Evolutionary conservation across 2,113 vertebrate species (phyloP).

Genomic region (Ondatra zibethicus): DNA sequence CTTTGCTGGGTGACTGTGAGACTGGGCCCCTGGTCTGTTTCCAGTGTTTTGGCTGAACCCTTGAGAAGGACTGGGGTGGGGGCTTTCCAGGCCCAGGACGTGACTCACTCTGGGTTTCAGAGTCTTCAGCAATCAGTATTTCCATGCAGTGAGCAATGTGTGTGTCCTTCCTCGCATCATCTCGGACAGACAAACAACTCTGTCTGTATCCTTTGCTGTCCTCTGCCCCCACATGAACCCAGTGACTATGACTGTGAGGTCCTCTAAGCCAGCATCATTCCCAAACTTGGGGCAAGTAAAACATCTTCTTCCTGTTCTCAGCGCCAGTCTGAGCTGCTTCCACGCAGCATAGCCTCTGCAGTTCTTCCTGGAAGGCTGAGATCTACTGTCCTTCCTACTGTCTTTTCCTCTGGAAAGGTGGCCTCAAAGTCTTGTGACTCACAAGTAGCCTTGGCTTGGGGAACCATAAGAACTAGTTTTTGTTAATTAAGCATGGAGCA

Average conservation of each 20-base stretch:
- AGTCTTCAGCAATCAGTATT: slow-evolving; percentile 72
- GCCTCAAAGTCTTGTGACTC: not conserved
- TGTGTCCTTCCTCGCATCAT: slow-evolving; percentile 5
- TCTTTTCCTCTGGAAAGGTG: not conserved
- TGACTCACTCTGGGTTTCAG: slow-evolving; percentile 79
- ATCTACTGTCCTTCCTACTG: accelerated
- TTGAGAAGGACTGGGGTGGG: slow-evolving; percentile 56
- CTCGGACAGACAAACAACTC: not conserved
- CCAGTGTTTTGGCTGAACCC: slow-evolving; percentile 67
- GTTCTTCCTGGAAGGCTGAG: not conserved
- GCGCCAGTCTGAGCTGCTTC: accelerated
- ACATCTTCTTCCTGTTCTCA: accelerated
- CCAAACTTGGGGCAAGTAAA: accelerated
- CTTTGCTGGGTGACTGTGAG: accelerated
- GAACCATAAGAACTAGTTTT: accelerated
- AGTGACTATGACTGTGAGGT: accelerated
- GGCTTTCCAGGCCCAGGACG: slow-evolving; percentile 75
- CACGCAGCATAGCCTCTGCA: accelerated
- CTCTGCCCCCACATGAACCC: accelerated
- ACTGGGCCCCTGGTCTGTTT: slow-evolving; percentile 31
- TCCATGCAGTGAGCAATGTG: slow-evolving; percentile 59
- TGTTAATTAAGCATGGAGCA: not conserved
- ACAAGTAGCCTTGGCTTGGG: not conserved
- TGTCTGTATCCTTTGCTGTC: not conserved
- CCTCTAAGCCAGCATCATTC: not conserved